phyloP scores from a whole-genome alignment of 2,888 invertebrate species.

The Glaucopsyche alexis region DNA sequence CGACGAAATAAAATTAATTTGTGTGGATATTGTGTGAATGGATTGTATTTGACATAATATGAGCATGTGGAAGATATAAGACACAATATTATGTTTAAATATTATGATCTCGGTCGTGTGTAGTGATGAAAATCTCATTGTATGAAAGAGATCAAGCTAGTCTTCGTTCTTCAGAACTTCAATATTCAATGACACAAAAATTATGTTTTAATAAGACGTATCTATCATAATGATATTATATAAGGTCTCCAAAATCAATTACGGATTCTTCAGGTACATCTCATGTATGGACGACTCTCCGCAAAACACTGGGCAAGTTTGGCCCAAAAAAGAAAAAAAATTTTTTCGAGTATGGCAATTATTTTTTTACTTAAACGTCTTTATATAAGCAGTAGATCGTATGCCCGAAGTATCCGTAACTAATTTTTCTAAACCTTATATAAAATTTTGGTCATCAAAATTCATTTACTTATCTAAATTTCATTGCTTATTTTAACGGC shows the following conservation, averaged over 20 bases:
- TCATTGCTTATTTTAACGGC: constrained; percentile 4
- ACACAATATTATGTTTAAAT: background rate
- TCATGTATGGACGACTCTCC: too few species aligned
- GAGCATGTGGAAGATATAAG: background rate
- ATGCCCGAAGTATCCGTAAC: too few species aligned
- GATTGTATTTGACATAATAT: background rate
- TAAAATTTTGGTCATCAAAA: background rate
- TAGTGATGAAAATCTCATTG: background rate
- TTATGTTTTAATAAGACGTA: background rate
- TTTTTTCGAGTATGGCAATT: too few species aligned
- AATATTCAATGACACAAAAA: background rate
- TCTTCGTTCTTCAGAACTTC: too few species aligned
- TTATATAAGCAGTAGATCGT: too few species aligned
- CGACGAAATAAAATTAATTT: background rate
- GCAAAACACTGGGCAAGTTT: too few species aligned
- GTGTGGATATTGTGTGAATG: background rate
- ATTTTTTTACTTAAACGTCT: too few species aligned
- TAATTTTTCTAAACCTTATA: too few species aligned
- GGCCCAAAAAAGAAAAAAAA: too few species aligned
- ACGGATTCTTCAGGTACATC: too few species aligned
- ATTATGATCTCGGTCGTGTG: background rate
- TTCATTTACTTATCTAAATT: background rate
- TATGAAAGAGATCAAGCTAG: background rate
- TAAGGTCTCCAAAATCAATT: too few species aligned
- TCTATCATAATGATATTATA: background rate